Base-by-base conservation (phyloP, 2,797 vertebrate genomes). In the Limosa lapponica region DNA sequence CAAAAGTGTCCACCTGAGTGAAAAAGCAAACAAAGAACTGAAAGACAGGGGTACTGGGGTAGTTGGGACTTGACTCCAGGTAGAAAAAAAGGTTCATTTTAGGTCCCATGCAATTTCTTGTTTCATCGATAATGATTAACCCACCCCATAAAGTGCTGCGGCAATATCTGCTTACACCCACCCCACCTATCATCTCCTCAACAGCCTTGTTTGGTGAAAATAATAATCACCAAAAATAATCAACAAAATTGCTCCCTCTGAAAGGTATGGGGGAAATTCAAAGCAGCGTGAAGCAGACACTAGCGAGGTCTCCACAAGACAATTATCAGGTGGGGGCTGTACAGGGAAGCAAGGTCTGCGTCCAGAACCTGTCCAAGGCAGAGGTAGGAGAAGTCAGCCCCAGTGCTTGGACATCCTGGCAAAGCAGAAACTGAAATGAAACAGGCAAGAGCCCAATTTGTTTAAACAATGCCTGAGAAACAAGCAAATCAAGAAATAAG, bases 31-130 rank as follows among this genome's bases (percentile, higher is more conserved):
- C 37, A 62, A 81, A 67, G 15, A 52, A 84, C 19, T 19, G 15
- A 79, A 89, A 79, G 17, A 32, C 2, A 7, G 2, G 1, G 7
- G 2, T 20, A n/a, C 12, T 7, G 0, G 9, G 20, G 36, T 43
- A 65, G 44, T 28, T 11, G 22, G 11, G 6, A 24, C 17, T 80
- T 62, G 54, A 48, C 7, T 44, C 1, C 8, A 12, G 7, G 10
- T 36, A 28, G 27, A 17, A 15, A 89, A 89, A 36, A 79, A 55
- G 23, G 23, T 17, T 71, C 10, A 49, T 67, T 81, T 83, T n/a
- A 57, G 25, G 20, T 61, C 43, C 25, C 51, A 1, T 10, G 18
- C 55, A 67, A 19, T 32, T 41, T 59, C 34, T 51, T 64, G 34
- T 36, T 66, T 71, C 41, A 65, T 24, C 48, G 32, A 43, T 37